Conservation (phyloP, 2,888 invertebrate genomes). For the Thyatira batis region DNA sequence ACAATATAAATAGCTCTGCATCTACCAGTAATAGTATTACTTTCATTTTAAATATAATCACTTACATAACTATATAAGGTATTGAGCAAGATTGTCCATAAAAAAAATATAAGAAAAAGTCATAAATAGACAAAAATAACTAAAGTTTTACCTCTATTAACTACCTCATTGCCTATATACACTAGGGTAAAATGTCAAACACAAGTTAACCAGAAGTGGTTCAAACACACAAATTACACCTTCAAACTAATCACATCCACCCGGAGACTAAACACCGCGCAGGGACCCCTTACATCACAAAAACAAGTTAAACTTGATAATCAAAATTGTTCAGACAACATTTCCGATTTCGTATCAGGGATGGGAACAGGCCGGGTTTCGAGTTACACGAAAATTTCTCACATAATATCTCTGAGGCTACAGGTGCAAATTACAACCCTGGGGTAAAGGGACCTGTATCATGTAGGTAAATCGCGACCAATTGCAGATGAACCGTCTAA, state of each 20-base stretch:
- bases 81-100: too few relatives aligned
- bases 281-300: constrained; percentile 3
- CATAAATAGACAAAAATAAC: too few relatives aligned
- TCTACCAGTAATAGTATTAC: too few relatives aligned
- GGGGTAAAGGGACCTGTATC: constrained; percentile 64
- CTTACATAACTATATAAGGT: too few relatives aligned
- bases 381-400: constrained; percentile 67
- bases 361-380: constrained; percentile 35
- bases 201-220: too few relatives aligned
- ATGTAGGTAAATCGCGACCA: constrained; percentile 50
- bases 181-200: too few relatives aligned
- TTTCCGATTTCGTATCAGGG: constrained; percentile 25
- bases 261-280: not conserved
- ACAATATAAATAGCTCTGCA: too few relatives aligned
- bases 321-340: constrained; percentile 24
- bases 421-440: constrained; percentile 76
- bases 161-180: too few relatives aligned
- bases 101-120: too few relatives aligned
- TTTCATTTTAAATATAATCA: too few relatives aligned
- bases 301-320: constrained; percentile 14
- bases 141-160: too few relatives aligned
- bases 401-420: constrained; percentile 70
- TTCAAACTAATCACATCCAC: not conserved
- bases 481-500: constrained; percentile 42
- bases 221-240: not conserved